Base-by-base conservation (phyloP, 2,113 vertebrate genomes). In the Nycticebus coucang region DNA sequence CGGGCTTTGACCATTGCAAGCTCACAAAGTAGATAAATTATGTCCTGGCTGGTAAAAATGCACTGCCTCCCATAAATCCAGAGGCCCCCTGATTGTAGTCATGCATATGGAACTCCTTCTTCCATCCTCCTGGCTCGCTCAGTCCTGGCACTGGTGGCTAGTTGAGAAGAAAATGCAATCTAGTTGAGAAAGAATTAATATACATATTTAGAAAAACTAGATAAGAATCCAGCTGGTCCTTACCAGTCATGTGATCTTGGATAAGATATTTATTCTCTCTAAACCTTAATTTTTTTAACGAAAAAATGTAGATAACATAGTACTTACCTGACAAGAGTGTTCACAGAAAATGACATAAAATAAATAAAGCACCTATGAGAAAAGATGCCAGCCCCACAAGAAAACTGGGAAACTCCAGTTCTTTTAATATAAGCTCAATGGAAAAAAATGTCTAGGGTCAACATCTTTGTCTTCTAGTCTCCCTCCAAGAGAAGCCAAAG, bases 1-100 rank as follows among this genome's bases (percentile, higher is more conserved):
- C 78, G 80, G 50, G 50, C 57, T 97, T 80, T 87, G 88, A 87
- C 80, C 80, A 93, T 15, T 28, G 66, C 30, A 71, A 93, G 78
- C 80, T 89, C 93, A 93, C 57, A 92, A 87, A 93, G 93, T 26
- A 91, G 80, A 86, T 79, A 83, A 88, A 95, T 71, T 90, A 72
- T 64, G 75, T 95, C n/a, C 55, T 77, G n/a, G 57, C 4, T 89
- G 60, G 55, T 81, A 81, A 92, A 92, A 90, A 68, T 68, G 60
- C 4, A 57, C 75, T 57, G n/a, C 33, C 11, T 86, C 85, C 55
- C 90, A 7, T 94, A 95, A 97, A 95, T 92, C 84, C 85, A 81
- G 72, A 45, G 21, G 33, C 28, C 50, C 33, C 26, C 2, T 26
- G 87, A 33, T 81, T 53, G 2, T 4, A 85, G 62, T 6, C 12